These are phyloP conservation scores for Lepus oiostolus DNA, from an alignment of 2,797 vertebrate genomes.

Conservation along the genomic window DNA sequence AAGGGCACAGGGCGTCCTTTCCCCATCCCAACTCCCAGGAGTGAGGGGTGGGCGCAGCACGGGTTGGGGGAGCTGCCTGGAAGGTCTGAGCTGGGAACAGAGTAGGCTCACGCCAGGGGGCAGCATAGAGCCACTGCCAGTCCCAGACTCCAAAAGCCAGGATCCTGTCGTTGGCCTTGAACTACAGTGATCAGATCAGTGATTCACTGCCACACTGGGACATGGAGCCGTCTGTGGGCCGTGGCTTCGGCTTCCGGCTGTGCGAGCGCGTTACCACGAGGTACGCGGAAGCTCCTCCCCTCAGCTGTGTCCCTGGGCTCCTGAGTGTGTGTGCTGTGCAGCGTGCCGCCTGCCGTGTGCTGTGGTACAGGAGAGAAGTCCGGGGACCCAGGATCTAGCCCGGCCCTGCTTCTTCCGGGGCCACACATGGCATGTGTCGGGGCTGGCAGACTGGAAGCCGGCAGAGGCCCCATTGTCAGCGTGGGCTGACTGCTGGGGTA, in stretches of 20 bases:
- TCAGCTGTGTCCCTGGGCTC: background rate
- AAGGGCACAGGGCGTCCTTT: no score
- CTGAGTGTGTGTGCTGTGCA: rapidly evolving
- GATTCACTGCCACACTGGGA: background rate
- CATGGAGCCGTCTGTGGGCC: background rate
- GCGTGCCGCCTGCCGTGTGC: no score
- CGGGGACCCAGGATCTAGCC: background rate
- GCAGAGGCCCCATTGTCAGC: no score
- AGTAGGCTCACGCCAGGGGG: conserved; percentile 34
- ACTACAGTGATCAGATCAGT: background rate
- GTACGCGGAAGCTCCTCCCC: no score
- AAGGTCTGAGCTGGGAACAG: background rate
- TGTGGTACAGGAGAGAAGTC: background rate
- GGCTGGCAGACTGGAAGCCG: background rate
- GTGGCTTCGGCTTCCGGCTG: background rate
- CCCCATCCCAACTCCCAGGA: no score
- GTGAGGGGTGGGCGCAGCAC: rapidly evolving
- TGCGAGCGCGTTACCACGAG: background rate
- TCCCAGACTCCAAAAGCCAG: background rate
- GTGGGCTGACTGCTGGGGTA: no score
- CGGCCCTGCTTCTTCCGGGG: rapidly evolving
- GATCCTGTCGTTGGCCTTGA: conserved; percentile 11
- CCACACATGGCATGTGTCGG: background rate
- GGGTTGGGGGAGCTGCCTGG: background rate
- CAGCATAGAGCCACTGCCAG: conserved; percentile 12